phyloP scores from a whole-genome alignment of 1,140 invertebrate species.

The Anastatus disparis region DNA sequence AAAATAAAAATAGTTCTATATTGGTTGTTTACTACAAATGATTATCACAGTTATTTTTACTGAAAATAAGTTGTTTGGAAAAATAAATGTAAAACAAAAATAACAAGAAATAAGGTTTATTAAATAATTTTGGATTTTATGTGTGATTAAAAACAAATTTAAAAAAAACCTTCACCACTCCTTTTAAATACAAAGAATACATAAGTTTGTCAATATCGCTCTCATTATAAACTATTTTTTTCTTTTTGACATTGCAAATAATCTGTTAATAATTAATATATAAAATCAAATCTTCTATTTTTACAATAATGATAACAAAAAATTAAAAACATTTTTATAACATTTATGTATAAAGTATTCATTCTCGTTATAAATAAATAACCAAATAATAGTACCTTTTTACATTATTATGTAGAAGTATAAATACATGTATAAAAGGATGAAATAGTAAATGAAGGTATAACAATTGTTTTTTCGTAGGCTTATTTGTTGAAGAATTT shows the following conservation, averaged over 20 bases:
- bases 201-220: not conserved
- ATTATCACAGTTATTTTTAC: not conserved
- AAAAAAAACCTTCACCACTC: conserved; percentile 34
- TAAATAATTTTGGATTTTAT: conserved; percentile 32
- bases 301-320: not conserved
- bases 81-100: conserved; percentile 29
- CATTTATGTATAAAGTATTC: not conserved
- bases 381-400: conserved; percentile 29
- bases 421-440: conserved; percentile 21
- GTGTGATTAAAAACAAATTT: conserved; percentile 30
- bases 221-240: not conserved
- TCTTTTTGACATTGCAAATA: conserved; percentile 1
- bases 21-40: conserved; percentile 20
- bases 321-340: conserved; percentile 10
- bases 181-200: conserved; percentile 20
- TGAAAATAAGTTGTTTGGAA: not conserved
- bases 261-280: conserved; percentile 2
- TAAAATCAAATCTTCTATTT: not conserved
- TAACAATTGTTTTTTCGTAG: conserved; percentile 28
- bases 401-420: conserved; percentile 17
- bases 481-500: conserved; percentile 13
- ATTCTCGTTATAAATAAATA: conserved; percentile 34
- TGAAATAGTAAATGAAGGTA: conserved; percentile 23
- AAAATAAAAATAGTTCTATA: conserved; percentile 36
- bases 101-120: conserved; percentile 40